Evolutionary conservation across 2,888 invertebrate genomes (phyloP), one percentile per base, ranked within the genome.

Genomic region (Cistogaster globosa): DNA sequence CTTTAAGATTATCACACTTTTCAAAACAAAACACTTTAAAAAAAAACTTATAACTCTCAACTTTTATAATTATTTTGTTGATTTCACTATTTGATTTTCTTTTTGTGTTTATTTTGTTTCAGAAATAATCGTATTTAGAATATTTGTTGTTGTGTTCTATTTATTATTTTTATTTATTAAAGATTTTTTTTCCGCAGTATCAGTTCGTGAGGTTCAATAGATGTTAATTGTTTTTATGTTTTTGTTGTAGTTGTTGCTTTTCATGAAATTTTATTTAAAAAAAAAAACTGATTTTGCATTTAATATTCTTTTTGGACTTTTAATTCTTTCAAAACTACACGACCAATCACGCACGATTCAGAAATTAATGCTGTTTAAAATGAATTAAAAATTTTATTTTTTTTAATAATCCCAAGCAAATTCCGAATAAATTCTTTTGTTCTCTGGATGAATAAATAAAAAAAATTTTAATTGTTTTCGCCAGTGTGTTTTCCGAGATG

Each of bases 301-400:
- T 18, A 53, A 16, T 9, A 9, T 53, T 18, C 8, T 7, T 18
- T 18, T 9, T 14, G 8, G 18, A 20, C 22, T 55, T 57, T 65
- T 65, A 16, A 60, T 65, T 16, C 8, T 26, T 58, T 18, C 16
- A 18, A 32, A 63, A 42, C 58, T 38, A 65, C 82, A 42, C 42
- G 42, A 42, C 42, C 42, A 65, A 72, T 71, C 65, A 71, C 72
- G 74, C 80, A 77, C 48, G 53, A 20, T 53, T 36, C 65, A 51
- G 51, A 51, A 69, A 71, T 48, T 22, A 82, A 63, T 22, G 63
- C 22, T 42, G 58, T 67, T n/a, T 72, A 36, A 63, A 69, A 55
- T 45, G 32, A 45, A 65, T 22, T 32, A 32, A 14, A 26, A 63
- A 69, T 38, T 12, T 38, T 8, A 36, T 67, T 67, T 45, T 48